A percentile compares a stretch with the other conserved stretches of the same genome.
phyloP scores from a whole-genome alignment of 35 echinoderm and acorn worm genomes.

The Amphiura filiformis region DNA sequence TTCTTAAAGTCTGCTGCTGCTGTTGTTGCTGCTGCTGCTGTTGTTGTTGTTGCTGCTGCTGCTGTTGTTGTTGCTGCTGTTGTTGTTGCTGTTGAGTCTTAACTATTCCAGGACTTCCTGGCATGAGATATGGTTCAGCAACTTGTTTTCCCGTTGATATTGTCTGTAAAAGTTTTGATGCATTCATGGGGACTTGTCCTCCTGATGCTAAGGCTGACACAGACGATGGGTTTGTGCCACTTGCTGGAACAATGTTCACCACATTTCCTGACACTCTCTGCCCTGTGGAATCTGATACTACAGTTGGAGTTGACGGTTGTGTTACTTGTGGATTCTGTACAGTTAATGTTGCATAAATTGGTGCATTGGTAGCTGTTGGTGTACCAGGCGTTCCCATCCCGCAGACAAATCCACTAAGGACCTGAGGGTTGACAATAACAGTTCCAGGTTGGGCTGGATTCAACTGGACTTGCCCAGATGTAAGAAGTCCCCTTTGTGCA shows the following conservation, averaged over 20 bases:
- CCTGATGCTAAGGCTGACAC: neutral
- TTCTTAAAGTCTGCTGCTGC: neutral
- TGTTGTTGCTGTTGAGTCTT: neutral
- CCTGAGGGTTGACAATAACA: neutral
- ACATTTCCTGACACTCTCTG: neutral
- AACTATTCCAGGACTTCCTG: neutral
- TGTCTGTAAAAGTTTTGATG: neutral
- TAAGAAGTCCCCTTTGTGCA: neutral
- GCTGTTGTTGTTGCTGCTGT: neutral
- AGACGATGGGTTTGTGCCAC: neutral
- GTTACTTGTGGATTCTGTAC: neutral
- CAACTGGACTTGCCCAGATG: neutral
- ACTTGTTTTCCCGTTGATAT: neutral
- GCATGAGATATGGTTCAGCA: neutral
- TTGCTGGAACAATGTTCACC: neutral
- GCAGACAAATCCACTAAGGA: neutral
- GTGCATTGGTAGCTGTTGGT: neutral
- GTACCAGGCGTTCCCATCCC: neutral
- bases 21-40: conserved; percentile 25
- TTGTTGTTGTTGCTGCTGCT: neutral
- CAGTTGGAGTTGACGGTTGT: neutral
- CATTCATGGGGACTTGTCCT: neutral
- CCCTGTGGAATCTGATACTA: neutral
- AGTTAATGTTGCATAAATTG: neutral
- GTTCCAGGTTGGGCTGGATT: neutral